Base-by-base conservation (phyloP, 2,797 vertebrate genomes). In the Tamandua tetradactyla region DNA sequence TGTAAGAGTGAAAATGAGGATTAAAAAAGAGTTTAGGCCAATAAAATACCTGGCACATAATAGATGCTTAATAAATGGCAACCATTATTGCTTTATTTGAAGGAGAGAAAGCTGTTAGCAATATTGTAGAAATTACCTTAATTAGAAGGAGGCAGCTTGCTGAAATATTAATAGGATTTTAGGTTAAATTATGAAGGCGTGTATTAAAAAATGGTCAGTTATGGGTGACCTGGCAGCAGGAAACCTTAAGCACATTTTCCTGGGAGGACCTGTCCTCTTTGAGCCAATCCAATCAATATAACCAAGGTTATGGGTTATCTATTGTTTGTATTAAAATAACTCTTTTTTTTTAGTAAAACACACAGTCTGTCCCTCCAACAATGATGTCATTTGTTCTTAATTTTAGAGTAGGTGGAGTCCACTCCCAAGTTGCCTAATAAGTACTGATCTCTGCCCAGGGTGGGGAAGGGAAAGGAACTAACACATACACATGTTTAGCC, bases 301-400 rank as follows among this genome's bases (percentile, higher is more conserved):
- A 52, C 75, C 25, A 23, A 27, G 44, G 32, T 76, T 17, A 32
- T 1, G 61, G 52, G 52, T 18, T 69, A 2, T 76, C 30, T 49
- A 47, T 83, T 42, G 61, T 40, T 80, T 80, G 13, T 57, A 30
- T 47, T 92, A 44, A 94, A 90, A 49, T 74, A 14, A n/a, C 42
- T 87, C 47, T 61, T 8, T 87, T n/a, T 40, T 92, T 72, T 37
- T 71, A 52, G 64, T 59, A n/a, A 11, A 68, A 66, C n/a, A 32
- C 22, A 64, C 3, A 37, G n/a, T n/a, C 1, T 35, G 15, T 40
- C 32, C 47, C 47, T 89, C 23, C 20, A 64, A 9, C 5, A 27
- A 3, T 59, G 25, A 1, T 79, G 27, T 20, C 37, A 7, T 32
- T 71, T 25, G 64, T 64, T 66, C 74, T 75, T 47, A 61, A 37